Evolutionary conservation across 2,888 invertebrate species (phyloP), one percentile per base, ranked within the genome.

Genomic region (Mesorhabditis sp.): DNA sequence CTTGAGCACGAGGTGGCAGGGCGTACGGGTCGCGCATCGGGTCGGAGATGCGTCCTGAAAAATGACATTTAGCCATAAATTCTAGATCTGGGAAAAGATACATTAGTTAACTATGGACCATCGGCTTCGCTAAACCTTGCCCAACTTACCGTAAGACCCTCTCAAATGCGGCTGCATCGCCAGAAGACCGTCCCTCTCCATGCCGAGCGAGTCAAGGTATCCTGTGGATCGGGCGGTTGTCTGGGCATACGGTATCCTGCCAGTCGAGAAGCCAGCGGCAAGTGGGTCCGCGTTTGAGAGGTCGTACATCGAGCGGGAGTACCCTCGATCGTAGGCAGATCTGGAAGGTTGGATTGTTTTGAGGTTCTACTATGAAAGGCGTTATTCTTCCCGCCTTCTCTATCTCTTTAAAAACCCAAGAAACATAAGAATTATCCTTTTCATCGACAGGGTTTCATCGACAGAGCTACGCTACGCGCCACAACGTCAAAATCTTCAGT

Each of bases 231-330:
- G 62, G 43, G 42, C 67, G n/a, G 10, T 50, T n/a, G n/a, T n/a
- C n/a, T 50, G 58, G 10, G 58, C 7, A 2, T 50, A 50, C n/a
- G 58, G 58, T 10, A 50, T 50, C 2, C 58, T 1, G 1, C n/a
- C n/a, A 2, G 58, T 10, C 58, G 58, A 10, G 2, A 13, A 50
- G 2, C 58, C 10, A 2, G 7, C 42, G 62, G 45, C 43, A 28
- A 67, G 62, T 2, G 61, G 62, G 43, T 67, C 67, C 42, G 45
- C 45, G 62, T 62, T 61, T 4, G 62, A 43, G n/a, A 67, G 15
- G 62, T 67, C 67, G 61, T 58, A 58, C 43, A 67, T n/a, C 67
- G 67, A 67, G 6, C 67, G 67, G 42, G 67, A 67, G 58, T 62
- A 43, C 10, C 67, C 67, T 10, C 62, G 7, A 1, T 62, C 58